Evolutionary conservation across 2,113 vertebrate species (phyloP).

Genomic region (Damaliscus lunatus): DNA sequence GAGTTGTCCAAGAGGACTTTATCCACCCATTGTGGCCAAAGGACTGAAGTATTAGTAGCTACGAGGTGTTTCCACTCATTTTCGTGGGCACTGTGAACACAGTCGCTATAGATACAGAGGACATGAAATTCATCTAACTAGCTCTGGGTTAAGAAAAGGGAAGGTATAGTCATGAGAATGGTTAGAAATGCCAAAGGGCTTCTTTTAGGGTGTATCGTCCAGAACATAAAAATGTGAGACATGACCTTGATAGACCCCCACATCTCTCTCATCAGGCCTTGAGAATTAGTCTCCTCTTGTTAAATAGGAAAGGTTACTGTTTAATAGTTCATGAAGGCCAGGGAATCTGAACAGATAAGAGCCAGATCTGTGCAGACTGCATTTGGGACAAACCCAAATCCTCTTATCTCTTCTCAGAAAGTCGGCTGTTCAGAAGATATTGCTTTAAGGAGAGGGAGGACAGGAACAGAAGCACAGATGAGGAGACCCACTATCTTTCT

Average conservation of each 20-base stretch:
- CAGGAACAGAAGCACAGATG: not conserved
- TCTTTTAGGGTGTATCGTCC: not conserved
- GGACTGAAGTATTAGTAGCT: not conserved
- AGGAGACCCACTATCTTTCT: not conserved
- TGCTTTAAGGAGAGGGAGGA: constrained; percentile 58
- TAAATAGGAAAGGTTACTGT: constrained; percentile 74
- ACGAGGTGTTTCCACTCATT: not conserved
- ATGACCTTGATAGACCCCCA: not conserved
- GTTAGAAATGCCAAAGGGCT: constrained; percentile 15
- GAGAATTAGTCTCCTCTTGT: constrained; percentile 71
- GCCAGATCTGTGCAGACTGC: not conserved
- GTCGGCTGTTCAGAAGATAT: constrained; percentile 58
- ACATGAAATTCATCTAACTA: not conserved
- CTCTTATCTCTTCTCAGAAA: constrained; percentile 64
- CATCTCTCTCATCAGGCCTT: constrained; percentile 65
- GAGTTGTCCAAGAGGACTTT: not conserved
- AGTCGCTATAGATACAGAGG: not conserved
- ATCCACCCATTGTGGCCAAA: not conserved
- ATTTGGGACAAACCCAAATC: constrained; percentile 49
- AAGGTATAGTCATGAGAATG: not conserved
- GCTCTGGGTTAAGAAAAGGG: constrained; percentile 17
- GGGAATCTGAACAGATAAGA: constrained; percentile 61
- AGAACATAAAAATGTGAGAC: constrained; percentile 40
- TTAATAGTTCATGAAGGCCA: constrained; percentile 77
- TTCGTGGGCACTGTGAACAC: not conserved